Evolutionary conservation across 2,113 vertebrate species (phyloP), one percentile per base, ranked within the genome.

Genomic region (Pachycephala philippinensis): DNA sequence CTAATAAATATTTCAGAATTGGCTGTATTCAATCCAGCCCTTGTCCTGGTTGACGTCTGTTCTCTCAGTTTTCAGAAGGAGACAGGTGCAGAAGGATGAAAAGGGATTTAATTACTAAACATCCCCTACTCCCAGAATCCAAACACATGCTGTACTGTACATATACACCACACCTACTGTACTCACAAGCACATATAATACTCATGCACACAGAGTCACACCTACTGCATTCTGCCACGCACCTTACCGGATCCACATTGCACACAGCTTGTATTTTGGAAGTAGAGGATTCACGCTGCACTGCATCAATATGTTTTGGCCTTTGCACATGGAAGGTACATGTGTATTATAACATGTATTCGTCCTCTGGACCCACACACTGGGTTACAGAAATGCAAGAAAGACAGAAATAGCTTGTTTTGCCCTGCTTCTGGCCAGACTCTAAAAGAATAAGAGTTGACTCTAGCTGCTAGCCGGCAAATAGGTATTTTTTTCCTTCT

Each of bases 1-100:
- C 98, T 99, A 98, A 99, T 99, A 99, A 99, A 99, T 99, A 99
- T 99, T 99, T 99, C 98, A 99, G 98, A 98, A 98, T 98, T 98
- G 99, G 98, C 98, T 99, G 99, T 98, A 98, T 98, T 98, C 98
- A 98, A 98, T 98, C 98, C 98, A 98, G 98, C 98, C 98, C 98
- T 98, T 98, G 97, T 98, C 98, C 98, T 95, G 98, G 98, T 98
- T 98, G 98, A 98, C 98, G 98, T 99, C 99, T 99, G 99, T 98
- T 99, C 98, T 98, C 98, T 98, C 98, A 97, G 98, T 98, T 99
- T 99, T 99, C 98, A 98, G 98, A 98, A 98, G 97, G 97, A 98
- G 98, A 99, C 99, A 99, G 99, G 99, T 99, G 99, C 98, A 98
- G 98, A 96, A 98, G 98, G 98, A 99, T 98, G 98, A 99, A 99